Evolutionary conservation across 2,888 invertebrate genomes (phyloP), one percentile per base, ranked within the genome.

Genomic region (Teinopalpus imperialis): DNA sequence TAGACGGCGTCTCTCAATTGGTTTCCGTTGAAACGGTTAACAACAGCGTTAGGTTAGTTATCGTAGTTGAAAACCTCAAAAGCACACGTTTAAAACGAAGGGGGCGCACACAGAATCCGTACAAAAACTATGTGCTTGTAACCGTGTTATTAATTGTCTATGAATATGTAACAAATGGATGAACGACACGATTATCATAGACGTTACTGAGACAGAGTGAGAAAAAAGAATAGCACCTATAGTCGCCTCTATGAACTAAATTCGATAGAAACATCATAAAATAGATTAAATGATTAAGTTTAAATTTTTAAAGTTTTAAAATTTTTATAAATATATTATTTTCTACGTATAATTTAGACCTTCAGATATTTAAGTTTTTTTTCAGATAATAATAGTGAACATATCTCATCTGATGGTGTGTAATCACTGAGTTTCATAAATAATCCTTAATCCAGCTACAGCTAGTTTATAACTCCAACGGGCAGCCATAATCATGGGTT

Each of bases 1-100:
- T 53, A 54, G 56, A 48, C 53, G 54, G 52, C 51, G 59, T 62
- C 64, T 62, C 64, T 61, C 52, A 55, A 20, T 51, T 57, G 30
- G 46, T 48, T 41, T 43, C 30, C 34, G 35, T 43, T 40, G 43
- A 39, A 49, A 46, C 43, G 5, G 37, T 41, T 51, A 41, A 26
- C 23, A 26, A 43, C 32, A 12, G 6, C 9, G 23, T 16, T 41
- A 18, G 13, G n/a, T 9, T n/a, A 26, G 29, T 30, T 18, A 21
- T 31, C 34, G 41, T 34, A 18, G 16, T 23, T 10, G n/a, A 21
- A 9, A 21, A 14, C 21, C 13, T 32, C 18, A 34, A 6, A 8
- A 5, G 24, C 9, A 3, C 32, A 32, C 32, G 10, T 42, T 24
- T 24, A 20, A 18, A 42, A 32, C 7, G 10, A 8, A 35, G 27